Conservation (phyloP, 2,797 vertebrate genomes). For the Orestias chungarensis region DNA sequence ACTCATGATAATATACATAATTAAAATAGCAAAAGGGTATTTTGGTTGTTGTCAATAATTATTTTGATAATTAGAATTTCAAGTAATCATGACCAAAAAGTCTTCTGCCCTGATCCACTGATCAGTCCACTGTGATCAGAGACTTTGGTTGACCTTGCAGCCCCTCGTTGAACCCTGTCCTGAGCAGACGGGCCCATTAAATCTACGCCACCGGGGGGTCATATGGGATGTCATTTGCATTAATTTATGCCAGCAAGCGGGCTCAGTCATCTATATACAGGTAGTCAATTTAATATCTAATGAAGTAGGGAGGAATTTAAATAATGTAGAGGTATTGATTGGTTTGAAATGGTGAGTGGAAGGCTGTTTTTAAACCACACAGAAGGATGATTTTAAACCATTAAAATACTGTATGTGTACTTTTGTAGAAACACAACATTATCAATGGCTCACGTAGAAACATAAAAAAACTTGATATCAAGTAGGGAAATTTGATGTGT, state of each 20-base stretch:
- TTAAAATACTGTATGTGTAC: conserved; percentile 25
- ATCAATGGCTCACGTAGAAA: background rate
- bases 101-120: conserved; percentile 24
- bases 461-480: background rate
- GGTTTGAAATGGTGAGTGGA: conserved; percentile 47
- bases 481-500: background rate
- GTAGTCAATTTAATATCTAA: conserved; percentile 85
- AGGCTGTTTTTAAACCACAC: conserved; percentile 70
- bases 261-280: conserved; percentile 77
- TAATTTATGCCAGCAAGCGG: conserved; percentile 73
- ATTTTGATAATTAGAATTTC: background rate
- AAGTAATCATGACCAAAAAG: background rate
- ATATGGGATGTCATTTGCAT: conserved; percentile 73
- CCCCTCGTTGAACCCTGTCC: conserved; percentile 71
- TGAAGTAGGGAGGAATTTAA: conserved; percentile 82
- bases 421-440: conserved; percentile 13
- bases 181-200: conserved; percentile 54
- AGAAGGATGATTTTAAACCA: conserved; percentile 34
- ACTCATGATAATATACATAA: conserved; percentile 3
- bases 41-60: background rate
- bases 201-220: conserved; percentile 59
- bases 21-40: background rate
- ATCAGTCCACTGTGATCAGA: conserved; percentile 32
- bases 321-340: conserved; percentile 83
- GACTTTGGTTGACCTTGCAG: conserved; percentile 44